These are phyloP conservation scores for Heliconius sara DNA, from an alignment of 2,888 invertebrate species.

Conservation along the genomic window DNA sequence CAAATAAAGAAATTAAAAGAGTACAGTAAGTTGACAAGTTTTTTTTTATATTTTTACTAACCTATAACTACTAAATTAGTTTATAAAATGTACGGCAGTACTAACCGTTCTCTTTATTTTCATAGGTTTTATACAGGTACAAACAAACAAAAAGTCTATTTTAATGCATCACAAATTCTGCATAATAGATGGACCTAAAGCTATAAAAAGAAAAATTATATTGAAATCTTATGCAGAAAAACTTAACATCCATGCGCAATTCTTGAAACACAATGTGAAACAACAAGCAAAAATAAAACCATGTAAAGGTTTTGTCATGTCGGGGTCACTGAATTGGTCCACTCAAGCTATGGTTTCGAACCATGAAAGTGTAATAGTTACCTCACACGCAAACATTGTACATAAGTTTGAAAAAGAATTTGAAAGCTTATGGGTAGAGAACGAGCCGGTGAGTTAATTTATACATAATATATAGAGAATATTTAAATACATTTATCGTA, in stretches of 20 bases:
- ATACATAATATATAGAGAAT: not conserved
- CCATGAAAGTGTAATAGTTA: conserved; percentile 88
- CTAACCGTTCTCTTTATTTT: conserved; percentile 40
- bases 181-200: conserved; percentile 85
- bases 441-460: conserved; percentile 66
- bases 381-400: conserved; percentile 83
- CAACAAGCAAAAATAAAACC: conserved; percentile 58
- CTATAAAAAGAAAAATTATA: conserved; percentile 69
- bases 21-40: conserved; percentile 68
- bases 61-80: not conserved
- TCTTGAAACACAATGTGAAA: conserved; percentile 56
- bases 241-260: conserved; percentile 69
- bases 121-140: conserved; percentile 79
- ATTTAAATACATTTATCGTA: not conserved
- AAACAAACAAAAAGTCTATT: conserved; percentile 77
- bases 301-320: conserved; percentile 82
- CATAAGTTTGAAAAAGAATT: conserved; percentile 84
- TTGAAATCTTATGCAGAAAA: conserved; percentile 74
- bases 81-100: not conserved
- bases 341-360: conserved; percentile 88
- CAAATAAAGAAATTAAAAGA: conserved; percentile 76
- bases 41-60: not conserved
- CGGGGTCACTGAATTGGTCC: conserved; percentile 92
- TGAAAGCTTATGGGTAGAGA: conserved; percentile 85
- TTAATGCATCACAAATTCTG: conserved; percentile 94